Conservation (phyloP, 35 echinoderm and acorn worm genomes). For the Ophiothrix spiculata region DNA sequence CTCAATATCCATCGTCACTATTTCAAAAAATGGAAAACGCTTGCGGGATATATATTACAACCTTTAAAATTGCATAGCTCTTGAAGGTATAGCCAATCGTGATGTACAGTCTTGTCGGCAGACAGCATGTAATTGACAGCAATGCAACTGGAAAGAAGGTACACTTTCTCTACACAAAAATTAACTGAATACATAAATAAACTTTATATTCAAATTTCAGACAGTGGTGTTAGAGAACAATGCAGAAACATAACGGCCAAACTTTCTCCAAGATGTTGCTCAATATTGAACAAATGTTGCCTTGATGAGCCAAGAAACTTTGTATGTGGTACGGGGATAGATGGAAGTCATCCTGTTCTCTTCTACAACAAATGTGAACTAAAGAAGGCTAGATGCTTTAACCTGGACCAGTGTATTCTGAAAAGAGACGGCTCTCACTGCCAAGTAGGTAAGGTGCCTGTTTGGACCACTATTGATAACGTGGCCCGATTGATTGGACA, state of each 20-base stretch:
- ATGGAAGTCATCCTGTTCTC: neutral
- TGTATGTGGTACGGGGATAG: neutral
- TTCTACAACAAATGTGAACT: constrained; percentile 2
- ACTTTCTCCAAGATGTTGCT: neutral
- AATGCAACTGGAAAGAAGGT: no score
- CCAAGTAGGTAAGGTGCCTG: neutral
- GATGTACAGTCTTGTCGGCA: no score
- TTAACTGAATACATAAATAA: no score
- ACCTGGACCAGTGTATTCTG: neutral
- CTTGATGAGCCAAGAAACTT: neutral
- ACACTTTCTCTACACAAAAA: no score
- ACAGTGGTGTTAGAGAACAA: neutral
- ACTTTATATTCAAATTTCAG: neutral
- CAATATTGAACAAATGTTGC: neutral
- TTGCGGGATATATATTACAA: no score
- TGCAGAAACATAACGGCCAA: neutral
- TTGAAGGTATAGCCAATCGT: no score
- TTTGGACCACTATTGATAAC: no score
- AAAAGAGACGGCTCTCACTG: neutral
- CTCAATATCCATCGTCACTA: no score
- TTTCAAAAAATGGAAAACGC: no score
- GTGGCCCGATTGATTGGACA: no score
- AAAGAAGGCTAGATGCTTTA: neutral
- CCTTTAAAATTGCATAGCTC: no score
- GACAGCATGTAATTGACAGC: no score